Conservation (phyloP, 2,797 vertebrate genomes). For the Sebastes minor region DNA sequence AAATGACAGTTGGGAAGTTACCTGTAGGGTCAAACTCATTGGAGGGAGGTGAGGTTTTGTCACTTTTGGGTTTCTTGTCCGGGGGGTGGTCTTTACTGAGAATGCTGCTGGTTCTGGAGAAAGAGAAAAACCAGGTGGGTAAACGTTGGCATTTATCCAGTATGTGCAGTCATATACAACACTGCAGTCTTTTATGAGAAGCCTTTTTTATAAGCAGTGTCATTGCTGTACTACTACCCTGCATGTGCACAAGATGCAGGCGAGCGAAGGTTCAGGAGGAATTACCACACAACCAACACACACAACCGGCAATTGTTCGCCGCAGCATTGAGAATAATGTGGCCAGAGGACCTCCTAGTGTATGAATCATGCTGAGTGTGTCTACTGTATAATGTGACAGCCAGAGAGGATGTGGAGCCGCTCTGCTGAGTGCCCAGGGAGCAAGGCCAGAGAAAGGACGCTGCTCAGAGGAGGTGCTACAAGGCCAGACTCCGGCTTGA, state of each 20-base stretch:
- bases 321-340: conserved; percentile 49
- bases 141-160: neutral
- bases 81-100: conserved; percentile 95
- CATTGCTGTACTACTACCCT: neutral
- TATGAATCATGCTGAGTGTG: conserved; percentile 68
- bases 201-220: neutral
- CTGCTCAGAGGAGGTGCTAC: conserved; percentile 67
- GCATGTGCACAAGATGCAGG: neutral
- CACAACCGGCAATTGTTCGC: conserved; percentile 51
- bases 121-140: conserved; percentile 25
- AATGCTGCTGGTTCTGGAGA: conserved; percentile 92
- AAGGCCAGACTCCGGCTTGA: conserved; percentile 66
- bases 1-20: conserved; percentile 69
- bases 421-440: conserved; percentile 59
- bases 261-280: conserved; percentile 10
- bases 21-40: conserved; percentile 98
- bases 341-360: conserved; percentile 43
- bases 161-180: neutral
- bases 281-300: conserved; percentile 11
- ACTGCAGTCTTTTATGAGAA: neutral
- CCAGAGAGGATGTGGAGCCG: conserved; percentile 63
- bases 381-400: conserved; percentile 69
- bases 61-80: conserved; percentile 97
- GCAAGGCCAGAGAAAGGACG: conserved; percentile 66
- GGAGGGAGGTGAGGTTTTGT: conserved; percentile 87